Evolutionary conservation across 2,113 vertebrate genomes (phyloP).

Genomic region (Phalacrocorax carbo): DNA sequence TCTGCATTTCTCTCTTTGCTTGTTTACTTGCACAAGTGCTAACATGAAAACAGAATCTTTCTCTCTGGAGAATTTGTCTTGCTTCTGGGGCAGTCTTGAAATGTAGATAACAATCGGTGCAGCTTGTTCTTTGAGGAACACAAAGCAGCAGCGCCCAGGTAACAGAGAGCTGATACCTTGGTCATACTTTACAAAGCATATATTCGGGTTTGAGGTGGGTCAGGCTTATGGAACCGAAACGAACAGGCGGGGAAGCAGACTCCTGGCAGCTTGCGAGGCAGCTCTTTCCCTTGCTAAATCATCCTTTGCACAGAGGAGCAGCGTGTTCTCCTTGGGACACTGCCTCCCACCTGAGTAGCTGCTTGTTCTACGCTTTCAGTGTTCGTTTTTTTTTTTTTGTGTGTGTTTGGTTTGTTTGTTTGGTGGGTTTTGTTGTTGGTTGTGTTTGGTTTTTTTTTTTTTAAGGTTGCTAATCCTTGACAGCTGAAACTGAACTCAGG

Average conservation of each 20-base stretch:
- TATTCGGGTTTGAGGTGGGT: rapidly evolving
- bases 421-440: too few relatives aligned
- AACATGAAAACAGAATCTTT: neutral
- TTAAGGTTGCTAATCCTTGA: neutral
- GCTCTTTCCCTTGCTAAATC: neutral
- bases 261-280: neutral
- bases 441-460: neutral
- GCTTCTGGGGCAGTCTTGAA: neutral
- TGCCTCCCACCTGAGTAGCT: neutral
- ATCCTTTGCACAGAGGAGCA: neutral
- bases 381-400: neutral
- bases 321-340: rapidly evolving
- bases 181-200: rapidly evolving
- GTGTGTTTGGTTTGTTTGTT: too few relatives aligned
- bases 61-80: neutral
- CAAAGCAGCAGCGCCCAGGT: neutral
- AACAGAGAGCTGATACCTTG: neutral
- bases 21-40: neutral
- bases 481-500: neutral
- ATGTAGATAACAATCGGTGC: neutral
- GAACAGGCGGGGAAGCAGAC: neutral
- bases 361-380: neutral
- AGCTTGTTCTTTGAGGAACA: neutral
- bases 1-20: neutral
- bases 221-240: neutral